phyloP scores from a whole-genome alignment of 1,140 invertebrate species.

The Drosophila malerkotliana region DNA sequence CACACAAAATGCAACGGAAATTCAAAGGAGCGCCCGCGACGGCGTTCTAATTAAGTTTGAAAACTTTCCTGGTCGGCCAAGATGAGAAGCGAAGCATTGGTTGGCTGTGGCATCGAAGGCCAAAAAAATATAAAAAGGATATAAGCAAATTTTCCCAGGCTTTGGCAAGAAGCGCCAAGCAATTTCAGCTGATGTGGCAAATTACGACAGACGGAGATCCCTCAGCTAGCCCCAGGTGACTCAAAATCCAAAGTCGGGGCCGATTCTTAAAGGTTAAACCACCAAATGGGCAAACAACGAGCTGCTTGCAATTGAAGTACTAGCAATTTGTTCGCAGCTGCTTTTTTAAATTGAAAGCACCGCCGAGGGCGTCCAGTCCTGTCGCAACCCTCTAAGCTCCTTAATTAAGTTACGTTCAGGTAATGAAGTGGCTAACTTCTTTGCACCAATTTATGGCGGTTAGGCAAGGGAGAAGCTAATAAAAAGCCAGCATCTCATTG shows the following conservation, averaged over 20 bases:
- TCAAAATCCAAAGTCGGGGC: not conserved
- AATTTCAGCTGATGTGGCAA: slow-evolving; percentile 45
- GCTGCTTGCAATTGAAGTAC: slow-evolving; percentile 54
- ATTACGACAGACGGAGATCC: slow-evolving; percentile 35
- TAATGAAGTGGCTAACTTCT: slow-evolving; percentile 75
- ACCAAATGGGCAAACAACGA: slow-evolving; percentile 50
- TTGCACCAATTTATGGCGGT: slow-evolving; percentile 66
- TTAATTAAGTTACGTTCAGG: slow-evolving; percentile 69
- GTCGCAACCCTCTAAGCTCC: slow-evolving; percentile 23
- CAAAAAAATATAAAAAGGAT: slow-evolving; percentile 29
- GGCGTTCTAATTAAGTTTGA: slow-evolving; percentile 62
- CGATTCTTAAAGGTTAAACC: not conserved
- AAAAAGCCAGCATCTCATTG: slow-evolving; percentile 24
- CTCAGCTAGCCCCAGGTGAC: slow-evolving; percentile 3
- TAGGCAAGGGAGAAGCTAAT: slow-evolving; percentile 19
- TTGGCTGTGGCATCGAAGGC: not conserved
- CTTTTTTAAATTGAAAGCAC: slow-evolving; percentile 64
- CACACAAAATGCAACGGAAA: slow-evolving; percentile 68
- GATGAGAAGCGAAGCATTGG: slow-evolving; percentile 10
- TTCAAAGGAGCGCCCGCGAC: slow-evolving; percentile 57
- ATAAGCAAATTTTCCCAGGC: slow-evolving; percentile 31
- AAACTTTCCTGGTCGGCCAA: slow-evolving; percentile 45
- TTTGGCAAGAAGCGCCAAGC: slow-evolving; percentile 17
- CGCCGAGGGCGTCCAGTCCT: slow-evolving; percentile 10
- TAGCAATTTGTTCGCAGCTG: slow-evolving; percentile 31